Conservation (phyloP, 2,888 invertebrate genomes). For the Parnassius mnemosyne region DNA sequence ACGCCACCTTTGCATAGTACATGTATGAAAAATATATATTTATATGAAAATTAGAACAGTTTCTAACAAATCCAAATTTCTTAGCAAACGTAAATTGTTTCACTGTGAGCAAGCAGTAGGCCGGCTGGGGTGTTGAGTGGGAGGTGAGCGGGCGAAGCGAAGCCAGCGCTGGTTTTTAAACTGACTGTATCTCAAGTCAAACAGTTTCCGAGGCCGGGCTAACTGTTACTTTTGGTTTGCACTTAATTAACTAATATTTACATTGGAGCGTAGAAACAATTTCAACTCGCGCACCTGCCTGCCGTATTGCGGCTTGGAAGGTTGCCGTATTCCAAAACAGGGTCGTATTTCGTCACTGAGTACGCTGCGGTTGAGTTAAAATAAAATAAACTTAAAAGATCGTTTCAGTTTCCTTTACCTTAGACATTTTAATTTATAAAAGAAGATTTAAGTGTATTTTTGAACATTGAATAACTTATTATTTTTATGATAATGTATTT, state of each 20-base stretch:
- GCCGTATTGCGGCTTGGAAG: constrained; percentile 56
- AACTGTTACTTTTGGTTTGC: constrained; percentile 58
- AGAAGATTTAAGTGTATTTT: too few species aligned
- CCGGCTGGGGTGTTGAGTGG: constrained; percentile 1
- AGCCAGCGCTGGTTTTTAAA: constrained; percentile 38
- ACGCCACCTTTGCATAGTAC: too few species aligned
- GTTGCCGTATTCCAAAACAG: constrained; percentile 43
- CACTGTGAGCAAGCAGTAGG: constrained; percentile 3
- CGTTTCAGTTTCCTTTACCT: not conserved
- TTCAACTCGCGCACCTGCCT: constrained; percentile 63
- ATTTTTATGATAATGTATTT: too few species aligned
- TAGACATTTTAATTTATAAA: too few species aligned
- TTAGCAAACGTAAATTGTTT: constrained; percentile 19
- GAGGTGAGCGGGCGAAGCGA: constrained; percentile 8
- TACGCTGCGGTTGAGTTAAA: not conserved
- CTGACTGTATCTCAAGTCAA: constrained; percentile 48
- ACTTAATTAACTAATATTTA: constrained; percentile 80
- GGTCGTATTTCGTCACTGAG: constrained; percentile 14
- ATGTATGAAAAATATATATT: not conserved
- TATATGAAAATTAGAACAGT: constrained; percentile 2
- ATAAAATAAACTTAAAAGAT: not conserved
- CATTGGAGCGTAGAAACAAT: constrained; percentile 69
- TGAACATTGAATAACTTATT: too few species aligned
- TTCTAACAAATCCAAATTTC: constrained; percentile 15
- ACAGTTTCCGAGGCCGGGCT: constrained; percentile 36